phyloP scores from a whole-genome alignment of 2,888 invertebrate species.

The Shargacucullia verbasci region DNA sequence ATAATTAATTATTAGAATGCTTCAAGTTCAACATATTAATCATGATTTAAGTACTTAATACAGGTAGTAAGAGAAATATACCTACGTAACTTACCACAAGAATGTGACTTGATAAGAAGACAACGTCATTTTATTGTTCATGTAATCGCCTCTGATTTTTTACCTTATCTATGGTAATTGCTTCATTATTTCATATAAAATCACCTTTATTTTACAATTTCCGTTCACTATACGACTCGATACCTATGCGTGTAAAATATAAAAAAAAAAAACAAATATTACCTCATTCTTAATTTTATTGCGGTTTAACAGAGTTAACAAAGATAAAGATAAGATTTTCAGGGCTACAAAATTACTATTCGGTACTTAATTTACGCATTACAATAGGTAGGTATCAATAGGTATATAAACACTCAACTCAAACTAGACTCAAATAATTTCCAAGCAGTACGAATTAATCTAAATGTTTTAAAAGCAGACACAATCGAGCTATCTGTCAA shows the following conservation, averaged over 20 bases:
- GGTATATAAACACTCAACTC: too few species aligned
- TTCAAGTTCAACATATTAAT: constrained; percentile 3
- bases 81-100: constrained; percentile 11
- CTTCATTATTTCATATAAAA: constrained; percentile 22
- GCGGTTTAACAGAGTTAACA: constrained; percentile 11
- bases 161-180: too few species aligned
- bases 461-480: too few species aligned
- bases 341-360: neutral
- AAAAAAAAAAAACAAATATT: constrained; percentile 4
- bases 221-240: neutral
- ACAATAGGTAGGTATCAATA: too few species aligned
- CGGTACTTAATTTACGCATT: too few species aligned
- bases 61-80: constrained; percentile 36
- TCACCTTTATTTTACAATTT: constrained; percentile 31
- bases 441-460: too few species aligned
- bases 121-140: too few species aligned
- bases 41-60: neutral
- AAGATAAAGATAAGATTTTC: neutral
- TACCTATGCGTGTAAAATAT: too few species aligned
- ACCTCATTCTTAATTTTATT: constrained; percentile 19
- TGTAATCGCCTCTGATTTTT: too few species aligned
- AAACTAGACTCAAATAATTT: too few species aligned
- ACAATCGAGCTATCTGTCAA: too few species aligned
- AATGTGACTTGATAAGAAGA: constrained; percentile 11
- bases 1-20: too few species aligned